Percentiles rank a stretch among this genome's conserved stretches.
Conservation (phyloP, 1,140 invertebrate genomes). For the Drosophila leontia region DNA sequence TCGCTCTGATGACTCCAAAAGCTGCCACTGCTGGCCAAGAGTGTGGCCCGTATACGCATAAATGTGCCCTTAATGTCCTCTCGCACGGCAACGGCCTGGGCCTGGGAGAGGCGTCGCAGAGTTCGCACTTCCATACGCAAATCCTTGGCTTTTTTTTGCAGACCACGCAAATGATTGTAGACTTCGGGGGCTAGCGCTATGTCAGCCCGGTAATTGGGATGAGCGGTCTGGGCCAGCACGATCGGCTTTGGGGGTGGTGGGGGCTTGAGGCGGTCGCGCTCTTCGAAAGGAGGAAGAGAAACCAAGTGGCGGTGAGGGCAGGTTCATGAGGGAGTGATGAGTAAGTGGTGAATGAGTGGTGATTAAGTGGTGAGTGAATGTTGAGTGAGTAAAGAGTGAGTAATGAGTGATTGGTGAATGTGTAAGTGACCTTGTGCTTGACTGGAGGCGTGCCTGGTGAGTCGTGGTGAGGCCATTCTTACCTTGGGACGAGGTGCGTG, state of each 20-base stretch:
- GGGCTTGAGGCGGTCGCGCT: slow-evolving; percentile 93
- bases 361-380: background rate
- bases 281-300: slow-evolving; percentile 85
- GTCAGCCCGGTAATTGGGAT: slow-evolving; percentile 87
- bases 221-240: slow-evolving; percentile 87
- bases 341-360: background rate
- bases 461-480: slow-evolving; percentile 84
- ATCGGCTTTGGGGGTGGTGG: slow-evolving; percentile 94
- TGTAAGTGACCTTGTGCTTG: slow-evolving; percentile 1
- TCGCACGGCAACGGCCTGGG: slow-evolving; percentile 94
- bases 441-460: slow-evolving; percentile 3
- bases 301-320: background rate
- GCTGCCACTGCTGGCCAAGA: slow-evolving; percentile 88
- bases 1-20: slow-evolving; percentile 87
- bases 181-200: slow-evolving; percentile 91
- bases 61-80: slow-evolving; percentile 96
- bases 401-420: background rate
- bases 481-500: slow-evolving; percentile 96
- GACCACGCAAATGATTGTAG: slow-evolving; percentile 92
- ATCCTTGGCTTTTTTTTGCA: slow-evolving; percentile 96
- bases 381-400: background rate
- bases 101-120: slow-evolving; percentile 94
- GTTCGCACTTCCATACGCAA: slow-evolving; percentile 94
- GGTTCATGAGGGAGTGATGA: background rate
- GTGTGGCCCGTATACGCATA: slow-evolving; percentile 91